Base-by-base conservation (phyloP, 2,797 vertebrate species). In the Malurus splendens region DNA sequence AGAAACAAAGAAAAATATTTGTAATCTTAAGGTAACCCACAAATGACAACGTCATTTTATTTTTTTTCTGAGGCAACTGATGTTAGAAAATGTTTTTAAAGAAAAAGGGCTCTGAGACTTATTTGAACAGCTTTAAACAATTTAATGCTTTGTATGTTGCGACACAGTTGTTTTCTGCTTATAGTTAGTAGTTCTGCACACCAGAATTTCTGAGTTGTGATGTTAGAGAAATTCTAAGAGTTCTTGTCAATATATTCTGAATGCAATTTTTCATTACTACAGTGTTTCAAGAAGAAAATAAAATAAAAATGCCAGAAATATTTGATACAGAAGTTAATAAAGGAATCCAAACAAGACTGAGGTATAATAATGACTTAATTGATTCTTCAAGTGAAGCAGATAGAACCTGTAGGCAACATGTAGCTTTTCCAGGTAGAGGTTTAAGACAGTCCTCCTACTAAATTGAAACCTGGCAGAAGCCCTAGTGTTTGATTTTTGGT, bases 161-260 rank as follows among this genome's bases (percentile, higher is more conserved):
- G 93, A 18, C 59, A 52, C 42, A 67, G 22, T 85, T 41, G 2
- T 88, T 75, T 75, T 56, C 54, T 93, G n/a, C 32, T 83, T 83
- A 73, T 67, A 90, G 87, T 84, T 85, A 84, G 87, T 82, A 61
- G 44, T 81, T 96, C 92, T 94, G 56, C 54, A 74, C 48, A 38
- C 48, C 45, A 85, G 82, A 85, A 75, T 93, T 90, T 91, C 39
- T 20, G 57, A 86, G 47, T 27, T 83, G 47, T 54, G 36, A 32
- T 92, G 51, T 85, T 92, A 41, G 30, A 67, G 57, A 33, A 75
- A 45, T 56, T 68, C 44, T 56, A 33, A 30, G 56, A n/a, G 19
- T 60, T 82, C 57, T 56, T 15, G 36, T 59, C 32, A 13, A 51
- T 79, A 57, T 30, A 16, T 54, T 87, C 73, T 84, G 36, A 78